Base-by-base conservation (phyloP, 2,888 invertebrate genomes). In the Odontocerum albicorne region DNA sequence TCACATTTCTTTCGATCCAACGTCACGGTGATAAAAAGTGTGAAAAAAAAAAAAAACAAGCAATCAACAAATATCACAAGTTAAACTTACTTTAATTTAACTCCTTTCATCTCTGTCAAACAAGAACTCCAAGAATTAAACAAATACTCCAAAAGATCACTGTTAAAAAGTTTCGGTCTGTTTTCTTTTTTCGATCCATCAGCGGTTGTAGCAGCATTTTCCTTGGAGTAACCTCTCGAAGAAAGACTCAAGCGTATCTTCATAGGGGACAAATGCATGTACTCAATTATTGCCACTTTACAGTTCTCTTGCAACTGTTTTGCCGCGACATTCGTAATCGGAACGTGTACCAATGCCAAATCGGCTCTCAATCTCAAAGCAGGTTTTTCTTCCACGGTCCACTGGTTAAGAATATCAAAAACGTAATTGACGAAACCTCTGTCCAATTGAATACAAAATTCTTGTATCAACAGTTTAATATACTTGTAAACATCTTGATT, bases 401-500 rank as follows among this genome's bases (percentile, higher is more conserved):
- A 82, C 62, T 80, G 79, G 49, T 82, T 80, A 43, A 86, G 67
- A 20, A 87, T 75, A 68, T 85, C 82, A 55, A 82, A 81, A 4
- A 87, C 68, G 32, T 85, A 81, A 58, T 78, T 71, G 61, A 81
- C 77, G 63, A 89, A 84, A 38, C 86, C 87, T 63, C 85, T 81
- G 67, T 89, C 89, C 32, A 89, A 69, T 64, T 85, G 85, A 16
- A 89, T 69, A 61, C 80, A 82, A 65, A 86, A 84, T 66, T 88
- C 86, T 63, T 85, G 84, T 0, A 88, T 67, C 38, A 84, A 66
- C 1, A 88, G 65, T 65, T 85, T 85, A 15, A 87, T 68, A 64
- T 79, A 79, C 70, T 84, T 83, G 63, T 83, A 84, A 31, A 83
- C 73, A 59, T 81, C 79, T 55, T 80, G 80, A 63, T 80, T 78